phyloP scores from a whole-genome alignment of 2,113 vertebrate species.

The Choloepus hoffmanni region DNA sequence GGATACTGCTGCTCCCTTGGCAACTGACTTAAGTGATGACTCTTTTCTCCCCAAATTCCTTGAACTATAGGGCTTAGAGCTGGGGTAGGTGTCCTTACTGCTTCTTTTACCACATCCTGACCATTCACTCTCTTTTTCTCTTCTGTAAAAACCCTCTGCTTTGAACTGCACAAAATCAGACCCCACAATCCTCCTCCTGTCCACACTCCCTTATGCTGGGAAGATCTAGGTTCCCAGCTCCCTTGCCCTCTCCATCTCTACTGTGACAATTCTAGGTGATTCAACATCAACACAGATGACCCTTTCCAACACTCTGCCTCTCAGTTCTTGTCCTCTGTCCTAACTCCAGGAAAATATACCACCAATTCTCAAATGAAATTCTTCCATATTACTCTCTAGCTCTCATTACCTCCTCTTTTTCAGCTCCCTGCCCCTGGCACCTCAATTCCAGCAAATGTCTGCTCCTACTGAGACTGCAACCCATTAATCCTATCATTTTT shows the following conservation, averaged over 20 bases:
- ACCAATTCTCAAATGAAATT: constrained; percentile 21
- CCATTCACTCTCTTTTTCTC: neutral
- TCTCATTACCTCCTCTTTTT: neutral
- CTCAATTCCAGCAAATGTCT: neutral
- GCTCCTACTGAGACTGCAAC: neutral
- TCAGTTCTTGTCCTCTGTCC: neutral
- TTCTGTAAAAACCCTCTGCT: constrained; percentile 28
- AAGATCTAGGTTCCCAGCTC: neutral
- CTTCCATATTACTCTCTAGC: neutral
- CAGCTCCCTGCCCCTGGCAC: neutral
- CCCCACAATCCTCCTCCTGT: no score
- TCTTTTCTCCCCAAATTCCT: neutral
- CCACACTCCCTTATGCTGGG: neutral
- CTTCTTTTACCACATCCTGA: constrained; percentile 18
- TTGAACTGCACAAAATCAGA: neutral
- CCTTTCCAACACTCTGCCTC: neutral
- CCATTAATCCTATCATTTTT: neutral
- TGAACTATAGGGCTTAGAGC: neutral
- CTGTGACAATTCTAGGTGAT: neutral
- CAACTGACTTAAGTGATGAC: neutral
- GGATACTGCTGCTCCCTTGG: neutral
- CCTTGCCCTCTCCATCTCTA: neutral
- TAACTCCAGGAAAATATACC: constrained; percentile 6
- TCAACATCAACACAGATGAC: neutral
- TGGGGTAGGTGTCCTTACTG: neutral